Conservation (phyloP, 2,797 vertebrate species). For the Malacoraja senta region DNA sequence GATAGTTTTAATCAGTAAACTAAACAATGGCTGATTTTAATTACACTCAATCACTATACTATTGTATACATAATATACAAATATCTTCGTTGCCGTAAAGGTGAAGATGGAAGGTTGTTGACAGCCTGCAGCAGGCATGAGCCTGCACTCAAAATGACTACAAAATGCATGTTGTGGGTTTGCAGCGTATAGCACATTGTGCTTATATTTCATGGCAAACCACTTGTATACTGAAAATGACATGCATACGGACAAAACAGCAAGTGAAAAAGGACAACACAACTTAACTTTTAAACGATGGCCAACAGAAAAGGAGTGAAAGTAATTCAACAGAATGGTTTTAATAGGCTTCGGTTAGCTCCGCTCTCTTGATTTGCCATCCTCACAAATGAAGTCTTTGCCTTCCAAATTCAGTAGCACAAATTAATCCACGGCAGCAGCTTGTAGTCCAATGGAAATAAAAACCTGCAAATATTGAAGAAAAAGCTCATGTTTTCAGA, state of each 20-base stretch:
- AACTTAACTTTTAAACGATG: conserved; percentile 68
- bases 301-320: conserved; percentile 63
- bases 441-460: conserved; percentile 19
- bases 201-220: conserved; percentile 75
- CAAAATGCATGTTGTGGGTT: conserved; percentile 42
- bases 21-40: conserved; percentile 57
- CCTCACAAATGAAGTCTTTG: conserved; percentile 19
- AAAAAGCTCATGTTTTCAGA: background rate
- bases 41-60: conserved; percentile 71
- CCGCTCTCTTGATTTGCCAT: conserved; percentile 50
- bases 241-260: conserved; percentile 69
- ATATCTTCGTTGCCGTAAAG: conserved; percentile 76
- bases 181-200: conserved; percentile 86
- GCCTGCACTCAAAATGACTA: conserved; percentile 21
- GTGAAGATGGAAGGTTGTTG: conserved; percentile 59
- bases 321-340: conserved; percentile 48
- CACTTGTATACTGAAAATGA: conserved; percentile 84
- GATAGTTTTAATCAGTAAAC: conserved; percentile 61
- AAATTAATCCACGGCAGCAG: conserved; percentile 34
- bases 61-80: conserved; percentile 93
- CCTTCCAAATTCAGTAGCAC: conserved; percentile 35
- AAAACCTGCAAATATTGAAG: background rate
- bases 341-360: conserved; percentile 66
- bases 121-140: conserved; percentile 57
- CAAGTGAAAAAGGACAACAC: conserved; percentile 74